Base-by-base conservation (phyloP, 2,888 invertebrate genomes). In the Mimas tiliae region DNA sequence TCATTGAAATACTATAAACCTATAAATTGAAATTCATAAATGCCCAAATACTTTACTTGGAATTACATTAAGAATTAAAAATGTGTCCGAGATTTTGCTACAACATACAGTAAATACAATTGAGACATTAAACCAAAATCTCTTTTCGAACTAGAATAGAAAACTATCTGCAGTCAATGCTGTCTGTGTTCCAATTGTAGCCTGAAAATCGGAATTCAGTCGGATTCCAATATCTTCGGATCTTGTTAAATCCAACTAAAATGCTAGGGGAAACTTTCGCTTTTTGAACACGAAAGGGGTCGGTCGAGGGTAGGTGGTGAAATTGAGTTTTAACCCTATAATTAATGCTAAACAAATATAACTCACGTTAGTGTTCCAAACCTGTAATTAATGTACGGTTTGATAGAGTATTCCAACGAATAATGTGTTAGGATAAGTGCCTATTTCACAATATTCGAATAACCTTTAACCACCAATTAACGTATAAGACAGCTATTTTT, bases 271-370 rank as follows among this genome's bases (percentile, higher is more conserved):
- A 67, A 76, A 78, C 75, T 79, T 79, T 81, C 75, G 78, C 76
- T 87, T 86, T 87, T 83, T 82, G 84, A 81, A 84, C 87, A 87
- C 73, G 82, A 75, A 79, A 87, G 71, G 77, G 86, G 83, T 80
- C 81, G 83, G 69, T 63, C 74, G 65, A 69, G 64, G 66, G 66
- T 64, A 70, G 55, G 62, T 63, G 70, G 62, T 68, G 63, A 67
- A 69, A 67, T 70, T 74, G 68, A 73, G 77, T 78, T 76, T 77
- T 78, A 79, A 77, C 76, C 76, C 76, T 70, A 84, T 87, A 89
- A 89, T 88, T 88, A 87, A 86, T 87, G 86, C 80, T 80, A 85
- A 86, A 87, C 87, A 88, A 82, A 87, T 86, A 87, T 85, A 86
- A 84, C 76, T 81, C 79, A 83, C 79, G 82, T 82, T 80, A 38